phyloP scores from a whole-genome alignment of 2,888 invertebrate genomes.

The Sinohyriopsis cumingii region DNA sequence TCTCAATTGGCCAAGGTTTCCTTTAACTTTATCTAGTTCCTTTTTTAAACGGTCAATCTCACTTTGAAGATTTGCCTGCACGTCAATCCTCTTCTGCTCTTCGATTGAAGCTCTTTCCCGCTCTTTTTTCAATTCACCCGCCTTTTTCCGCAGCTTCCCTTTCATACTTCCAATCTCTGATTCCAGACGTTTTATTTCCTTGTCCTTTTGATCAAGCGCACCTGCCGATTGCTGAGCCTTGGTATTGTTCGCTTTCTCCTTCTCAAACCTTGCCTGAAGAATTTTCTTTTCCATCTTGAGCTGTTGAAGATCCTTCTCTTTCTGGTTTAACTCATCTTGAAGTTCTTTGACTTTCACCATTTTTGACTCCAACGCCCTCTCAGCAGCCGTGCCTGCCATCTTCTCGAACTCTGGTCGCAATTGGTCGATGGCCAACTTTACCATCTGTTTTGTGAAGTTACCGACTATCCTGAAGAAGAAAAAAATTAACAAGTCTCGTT shows the following conservation, averaged over 20 bases:
- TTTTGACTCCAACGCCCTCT: slow-evolving; percentile 41
- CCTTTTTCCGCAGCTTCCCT: slow-evolving; percentile 33
- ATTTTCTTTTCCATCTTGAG: slow-evolving; percentile 40
- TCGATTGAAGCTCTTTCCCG: slow-evolving; percentile 34
- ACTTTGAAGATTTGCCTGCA: slow-evolving; percentile 36
- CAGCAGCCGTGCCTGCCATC: slow-evolving; percentile 44
- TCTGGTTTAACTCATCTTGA: slow-evolving; percentile 41
- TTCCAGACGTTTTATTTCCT: slow-evolving; percentile 40
- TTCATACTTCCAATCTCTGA: slow-evolving; percentile 34
- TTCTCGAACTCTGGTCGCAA: slow-evolving; percentile 45
- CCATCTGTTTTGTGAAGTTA: slow-evolving; percentile 49
- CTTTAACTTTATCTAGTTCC: slow-evolving; percentile 45
- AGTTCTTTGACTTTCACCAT: slow-evolving; percentile 43
- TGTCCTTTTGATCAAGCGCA: slow-evolving; percentile 42
- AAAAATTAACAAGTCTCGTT: background rate
- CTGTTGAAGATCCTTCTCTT: slow-evolving; percentile 42
- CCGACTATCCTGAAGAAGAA: slow-evolving; percentile 35
- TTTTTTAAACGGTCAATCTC: slow-evolving; percentile 40
- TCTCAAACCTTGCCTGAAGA: slow-evolving; percentile 42
- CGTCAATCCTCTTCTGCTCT: slow-evolving; percentile 38
- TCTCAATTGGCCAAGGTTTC: slow-evolving; percentile 43
- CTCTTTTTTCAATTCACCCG: slow-evolving; percentile 39
- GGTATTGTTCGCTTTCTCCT: slow-evolving; percentile 30
- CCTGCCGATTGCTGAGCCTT: slow-evolving; percentile 28
- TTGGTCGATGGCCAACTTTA: slow-evolving; percentile 42